Conservation (phyloP, 2,113 vertebrate genomes). For the Channa argus region DNA sequence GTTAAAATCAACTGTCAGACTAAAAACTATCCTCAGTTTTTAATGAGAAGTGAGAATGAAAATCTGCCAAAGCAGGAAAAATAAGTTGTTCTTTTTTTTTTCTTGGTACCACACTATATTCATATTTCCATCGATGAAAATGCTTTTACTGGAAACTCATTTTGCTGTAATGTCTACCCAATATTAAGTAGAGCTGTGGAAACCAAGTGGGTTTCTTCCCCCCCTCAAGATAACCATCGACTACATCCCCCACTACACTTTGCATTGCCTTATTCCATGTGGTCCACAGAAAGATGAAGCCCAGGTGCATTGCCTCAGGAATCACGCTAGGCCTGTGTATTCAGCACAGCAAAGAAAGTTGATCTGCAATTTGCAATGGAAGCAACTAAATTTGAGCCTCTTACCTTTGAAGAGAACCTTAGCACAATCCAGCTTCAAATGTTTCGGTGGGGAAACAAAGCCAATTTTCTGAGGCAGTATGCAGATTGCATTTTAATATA, state of each 20-base stretch:
- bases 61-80: slow-evolving; percentile 37
- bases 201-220: slow-evolving; percentile 67
- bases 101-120: slow-evolving; percentile 55
- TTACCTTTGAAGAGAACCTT: slow-evolving; percentile 73
- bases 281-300: slow-evolving; percentile 76
- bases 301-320: slow-evolving; percentile 85
- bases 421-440: slow-evolving; percentile 60
- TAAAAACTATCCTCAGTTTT: slow-evolving; percentile 29
- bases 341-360: slow-evolving; percentile 76
- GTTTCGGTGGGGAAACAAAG: slow-evolving; percentile 58
- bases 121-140: slow-evolving; percentile 50
- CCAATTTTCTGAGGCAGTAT: slow-evolving; percentile 61
- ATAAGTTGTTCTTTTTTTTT: slow-evolving; percentile 47
- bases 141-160: slow-evolving; percentile 63
- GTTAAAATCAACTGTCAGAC: slow-evolving; percentile 22
- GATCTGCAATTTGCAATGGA: slow-evolving; percentile 81
- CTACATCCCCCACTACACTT: slow-evolving; percentile 73
- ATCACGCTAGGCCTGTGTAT: slow-evolving; percentile 60
- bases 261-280: slow-evolving; percentile 73
- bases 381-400: slow-evolving; percentile 73
- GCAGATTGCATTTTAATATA: slow-evolving; percentile 66
- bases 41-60: slow-evolving; percentile 17
- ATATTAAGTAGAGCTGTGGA: slow-evolving; percentile 59
- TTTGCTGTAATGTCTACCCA: slow-evolving; percentile 55
- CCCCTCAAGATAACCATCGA: slow-evolving; percentile 73